A percentile compares a stretch with the other conserved stretches of the same genome.
These are phyloP conservation scores for Pteropus alecto DNA, from an alignment of 2,113 vertebrate genomes.

Conservation along the genomic window DNA sequence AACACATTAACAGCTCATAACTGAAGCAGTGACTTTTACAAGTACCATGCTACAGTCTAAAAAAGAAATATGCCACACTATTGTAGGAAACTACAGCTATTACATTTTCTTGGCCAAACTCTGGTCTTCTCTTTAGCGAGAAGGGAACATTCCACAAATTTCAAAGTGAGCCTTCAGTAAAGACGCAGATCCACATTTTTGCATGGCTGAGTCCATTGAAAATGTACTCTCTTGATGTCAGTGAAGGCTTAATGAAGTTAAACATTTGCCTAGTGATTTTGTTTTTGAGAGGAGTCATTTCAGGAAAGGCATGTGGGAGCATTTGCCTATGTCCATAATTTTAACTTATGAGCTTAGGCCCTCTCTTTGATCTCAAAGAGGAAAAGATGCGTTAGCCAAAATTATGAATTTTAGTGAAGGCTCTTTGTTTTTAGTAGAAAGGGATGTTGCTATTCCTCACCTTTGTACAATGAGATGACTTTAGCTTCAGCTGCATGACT, in stretches of 20 bases:
- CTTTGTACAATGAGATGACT: neutral
- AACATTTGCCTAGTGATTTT: constrained; percentile 48
- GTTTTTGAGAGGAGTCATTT: constrained; percentile 21
- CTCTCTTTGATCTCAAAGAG: neutral
- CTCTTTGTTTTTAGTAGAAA: neutral
- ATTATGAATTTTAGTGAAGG: neutral
- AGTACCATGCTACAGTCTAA: neutral
- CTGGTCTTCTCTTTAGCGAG: neutral
- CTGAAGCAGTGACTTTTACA: neutral
- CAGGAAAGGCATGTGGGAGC: constrained; percentile 24
- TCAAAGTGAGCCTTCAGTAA: neutral
- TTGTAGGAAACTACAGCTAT: constrained; percentile 8
- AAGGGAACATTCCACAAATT: constrained; percentile 35
- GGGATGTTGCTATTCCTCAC: neutral
- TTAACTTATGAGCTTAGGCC: constrained; percentile 53
- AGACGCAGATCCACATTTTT: neutral
- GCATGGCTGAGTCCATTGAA: neutral
- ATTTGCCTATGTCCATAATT: constrained; percentile 41
- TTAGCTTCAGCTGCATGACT: neutral
- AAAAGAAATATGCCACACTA: neutral
- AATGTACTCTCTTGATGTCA: neutral
- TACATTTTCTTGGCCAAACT: constrained; percentile 3
- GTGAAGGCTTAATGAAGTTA: constrained; percentile 24
- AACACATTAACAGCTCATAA: neutral
- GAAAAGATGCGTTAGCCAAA: neutral